phyloP scores from a whole-genome alignment of 2,797 vertebrate species.

The Myripristis murdjan region DNA sequence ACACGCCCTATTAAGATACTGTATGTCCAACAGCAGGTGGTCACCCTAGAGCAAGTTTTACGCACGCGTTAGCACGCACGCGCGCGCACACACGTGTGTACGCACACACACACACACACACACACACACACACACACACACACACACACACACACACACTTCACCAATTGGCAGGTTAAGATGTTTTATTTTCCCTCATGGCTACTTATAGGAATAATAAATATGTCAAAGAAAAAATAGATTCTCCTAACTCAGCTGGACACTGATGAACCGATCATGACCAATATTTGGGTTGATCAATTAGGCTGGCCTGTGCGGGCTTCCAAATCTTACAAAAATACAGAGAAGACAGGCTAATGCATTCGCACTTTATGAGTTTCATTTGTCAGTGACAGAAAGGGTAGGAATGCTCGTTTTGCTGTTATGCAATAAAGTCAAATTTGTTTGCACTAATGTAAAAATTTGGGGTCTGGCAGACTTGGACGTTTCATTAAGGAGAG shows the following conservation, averaged over 20 bases:
- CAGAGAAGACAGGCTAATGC: conserved; percentile 79
- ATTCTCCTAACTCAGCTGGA: conserved; percentile 59
- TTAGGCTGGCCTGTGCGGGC: conserved; percentile 48
- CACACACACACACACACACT: conserved; percentile 10
- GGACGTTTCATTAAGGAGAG: conserved; percentile 59
- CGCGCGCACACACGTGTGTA: conserved; percentile 4
- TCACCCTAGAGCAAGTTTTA: conserved; percentile 61
- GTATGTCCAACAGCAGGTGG: conserved; percentile 74
- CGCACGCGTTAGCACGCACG: conserved; percentile 41
- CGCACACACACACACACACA: conserved; percentile 9
- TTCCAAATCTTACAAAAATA: conserved; percentile 68
- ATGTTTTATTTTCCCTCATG: conserved; percentile 54
- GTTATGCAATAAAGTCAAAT: conserved; percentile 87
- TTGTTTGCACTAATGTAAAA: conserved; percentile 87
- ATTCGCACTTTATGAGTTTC: conserved; percentile 89
- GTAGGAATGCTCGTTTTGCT: conserved; percentile 76
- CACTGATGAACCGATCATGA: conserved; percentile 15
- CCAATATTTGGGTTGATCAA: conserved; percentile 29
- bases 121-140: conserved; percentile 25
- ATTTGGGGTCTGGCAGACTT: conserved; percentile 65
- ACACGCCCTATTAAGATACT: conserved; percentile 59
- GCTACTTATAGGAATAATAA: conserved; percentile 32
- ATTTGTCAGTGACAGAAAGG: conserved; percentile 78
- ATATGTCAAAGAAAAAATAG: conserved; percentile 49
- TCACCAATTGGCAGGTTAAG: conserved; percentile 52